Percentiles rank a stretch among this genome's conserved stretches.
phyloP scores from a whole-genome alignment of 2,797 vertebrate genomes.

The Catostomus latipinnis region DNA sequence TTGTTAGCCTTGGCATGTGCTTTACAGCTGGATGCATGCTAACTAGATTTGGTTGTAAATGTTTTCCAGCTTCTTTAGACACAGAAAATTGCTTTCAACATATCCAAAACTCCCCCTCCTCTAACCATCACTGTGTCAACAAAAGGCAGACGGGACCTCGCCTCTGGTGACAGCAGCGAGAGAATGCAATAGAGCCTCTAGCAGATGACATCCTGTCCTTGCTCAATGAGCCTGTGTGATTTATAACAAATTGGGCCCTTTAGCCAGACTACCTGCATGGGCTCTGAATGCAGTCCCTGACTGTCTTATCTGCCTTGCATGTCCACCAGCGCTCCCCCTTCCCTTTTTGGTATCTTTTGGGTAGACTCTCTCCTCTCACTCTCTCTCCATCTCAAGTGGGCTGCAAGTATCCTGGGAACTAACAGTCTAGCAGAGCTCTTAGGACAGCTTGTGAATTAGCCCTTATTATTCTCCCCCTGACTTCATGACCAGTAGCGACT shows the following conservation, averaged over 20 bases:
- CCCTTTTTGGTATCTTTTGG: constrained; percentile 50
- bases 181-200: constrained; percentile 54
- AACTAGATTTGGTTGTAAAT: constrained; percentile 57
- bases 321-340: constrained; percentile 24
- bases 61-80: constrained; percentile 45
- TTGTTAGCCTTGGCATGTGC: constrained; percentile 49
- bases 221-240: constrained; percentile 77
- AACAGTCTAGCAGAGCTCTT: constrained; percentile 63
- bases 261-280: constrained; percentile 77
- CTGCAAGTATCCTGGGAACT: constrained; percentile 79
- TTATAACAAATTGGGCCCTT: constrained; percentile 77
- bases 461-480: constrained; percentile 72
- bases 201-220: constrained; percentile 79
- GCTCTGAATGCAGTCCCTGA: constrained; percentile 72
- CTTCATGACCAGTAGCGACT: constrained; percentile 61
- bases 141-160: constrained; percentile 51
- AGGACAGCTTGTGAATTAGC: constrained; percentile 70
- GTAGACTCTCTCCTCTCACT: constrained; percentile 48
- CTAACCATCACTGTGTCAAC: constrained; percentile 51
- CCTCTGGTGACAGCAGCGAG: constrained; percentile 37
- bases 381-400: constrained; percentile 74
- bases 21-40: constrained; percentile 41
- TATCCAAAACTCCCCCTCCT: constrained; percentile 36
- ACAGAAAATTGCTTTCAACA: constrained; percentile 49
- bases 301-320: constrained; percentile 65